These are phyloP conservation scores for Chunga burmeisteri DNA, from an alignment of 2,113 vertebrate genomes.

Conservation along the genomic window DNA sequence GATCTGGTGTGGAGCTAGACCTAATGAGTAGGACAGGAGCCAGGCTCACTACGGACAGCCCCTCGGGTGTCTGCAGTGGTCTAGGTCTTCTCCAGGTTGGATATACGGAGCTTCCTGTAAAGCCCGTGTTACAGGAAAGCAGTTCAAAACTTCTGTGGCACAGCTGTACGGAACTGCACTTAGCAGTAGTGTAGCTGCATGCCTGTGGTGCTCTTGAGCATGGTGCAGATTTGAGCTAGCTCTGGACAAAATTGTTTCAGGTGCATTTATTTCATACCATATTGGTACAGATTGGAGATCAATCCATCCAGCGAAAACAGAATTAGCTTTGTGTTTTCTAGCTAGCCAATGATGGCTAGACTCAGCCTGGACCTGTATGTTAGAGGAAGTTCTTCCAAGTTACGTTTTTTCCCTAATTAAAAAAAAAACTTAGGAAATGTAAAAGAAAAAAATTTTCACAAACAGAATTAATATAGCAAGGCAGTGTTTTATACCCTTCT, in stretches of 20 bases:
- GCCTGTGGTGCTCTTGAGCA: background rate
- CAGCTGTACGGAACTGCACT: background rate
- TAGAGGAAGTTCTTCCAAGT: background rate
- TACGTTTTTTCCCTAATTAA: background rate
- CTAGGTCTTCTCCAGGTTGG: background rate
- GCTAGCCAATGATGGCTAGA: background rate
- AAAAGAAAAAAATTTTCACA: background rate
- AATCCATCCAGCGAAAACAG: background rate
- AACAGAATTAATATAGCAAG: background rate
- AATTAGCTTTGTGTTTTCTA: background rate
- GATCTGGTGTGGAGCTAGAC: background rate
- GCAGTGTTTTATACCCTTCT: background rate
- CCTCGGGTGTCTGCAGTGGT: background rate
- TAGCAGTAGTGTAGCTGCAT: background rate
- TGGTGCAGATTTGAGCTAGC: background rate
- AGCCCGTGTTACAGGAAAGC: background rate
- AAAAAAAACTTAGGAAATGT: background rate
- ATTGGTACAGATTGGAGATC: background rate
- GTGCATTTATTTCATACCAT: background rate
- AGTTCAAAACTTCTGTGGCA: background rate
- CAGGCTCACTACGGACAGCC: background rate
- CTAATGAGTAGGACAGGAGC: too few relatives aligned
- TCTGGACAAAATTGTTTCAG: background rate
- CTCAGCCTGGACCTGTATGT: background rate
- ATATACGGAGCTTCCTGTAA: background rate